These are phyloP conservation scores for Xylocopa sonorina DNA, from an alignment of 1,140 invertebrate species.

Conservation along the genomic window DNA sequence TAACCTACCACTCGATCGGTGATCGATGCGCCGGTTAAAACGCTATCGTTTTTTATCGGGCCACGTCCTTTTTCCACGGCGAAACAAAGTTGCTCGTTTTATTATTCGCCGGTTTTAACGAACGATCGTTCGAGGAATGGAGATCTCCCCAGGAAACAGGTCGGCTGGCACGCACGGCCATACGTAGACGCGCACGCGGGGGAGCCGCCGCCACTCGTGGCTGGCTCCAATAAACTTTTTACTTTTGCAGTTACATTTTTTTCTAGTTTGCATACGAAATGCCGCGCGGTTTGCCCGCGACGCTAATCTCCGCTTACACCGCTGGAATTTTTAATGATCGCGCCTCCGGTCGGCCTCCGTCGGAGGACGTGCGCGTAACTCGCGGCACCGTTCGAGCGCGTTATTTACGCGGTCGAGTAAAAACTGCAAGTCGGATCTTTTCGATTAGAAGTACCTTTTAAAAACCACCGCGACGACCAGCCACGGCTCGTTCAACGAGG, in stretches of 20 bases:
- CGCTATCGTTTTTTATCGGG: too few species aligned
- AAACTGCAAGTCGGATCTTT: conserved; percentile 24
- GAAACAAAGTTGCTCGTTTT: not conserved
- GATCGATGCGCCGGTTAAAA: not conserved
- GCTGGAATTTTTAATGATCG: conserved; percentile 37
- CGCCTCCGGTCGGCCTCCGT: not conserved
- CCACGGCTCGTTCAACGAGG: not conserved
- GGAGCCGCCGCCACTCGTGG: conserved; percentile 1
- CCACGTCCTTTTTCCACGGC: not conserved
- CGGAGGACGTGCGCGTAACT: not conserved
- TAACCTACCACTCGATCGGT: not conserved
- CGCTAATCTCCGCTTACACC: conserved; percentile 37
- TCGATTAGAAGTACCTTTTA: conserved; percentile 14
- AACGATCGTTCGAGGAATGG: not conserved
- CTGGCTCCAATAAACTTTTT: conserved; percentile 12
- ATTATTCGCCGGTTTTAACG: not conserved
- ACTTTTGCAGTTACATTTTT: conserved; percentile 18
- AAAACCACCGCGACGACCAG: not conserved
- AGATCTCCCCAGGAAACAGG: not conserved
- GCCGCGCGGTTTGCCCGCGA: not conserved
- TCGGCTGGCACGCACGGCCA: too few species aligned
- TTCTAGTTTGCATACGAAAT: conserved; percentile 42
- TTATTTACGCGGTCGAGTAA: conserved; percentile 16
- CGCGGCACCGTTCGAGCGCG: not conserved
- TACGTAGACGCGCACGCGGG: too few species aligned